phyloP scores from a whole-genome alignment of 2,888 invertebrate genomes.

The Tetragonisca angustula region DNA sequence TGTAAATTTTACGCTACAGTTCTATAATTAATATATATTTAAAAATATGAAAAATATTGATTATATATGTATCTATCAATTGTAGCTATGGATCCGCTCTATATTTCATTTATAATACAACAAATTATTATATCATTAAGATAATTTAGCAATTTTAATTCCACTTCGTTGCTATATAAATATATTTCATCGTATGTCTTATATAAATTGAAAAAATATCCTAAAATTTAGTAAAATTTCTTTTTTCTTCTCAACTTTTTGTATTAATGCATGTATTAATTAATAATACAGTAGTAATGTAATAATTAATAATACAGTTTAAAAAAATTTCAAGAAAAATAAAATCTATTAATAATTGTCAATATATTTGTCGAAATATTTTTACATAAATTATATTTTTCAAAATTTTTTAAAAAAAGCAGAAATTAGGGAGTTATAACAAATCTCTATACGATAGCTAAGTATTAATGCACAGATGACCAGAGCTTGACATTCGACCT shows the following conservation, averaged over 20 bases:
- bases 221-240: not conserved
- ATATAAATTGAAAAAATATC: not conserved
- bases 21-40: no score
- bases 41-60: no score
- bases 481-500: conserved; percentile 82
- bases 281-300: not conserved
- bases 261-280: not conserved
- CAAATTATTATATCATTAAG: not conserved
- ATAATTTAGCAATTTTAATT: not conserved
- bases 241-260: no score
- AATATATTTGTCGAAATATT: not conserved
- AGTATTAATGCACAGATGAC: conserved; percentile 15
- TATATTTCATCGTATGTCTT: no score
- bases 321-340: not conserved
- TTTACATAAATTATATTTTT: not conserved
- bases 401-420: not conserved
- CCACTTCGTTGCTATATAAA: not conserved
- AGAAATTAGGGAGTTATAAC: not conserved
- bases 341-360: not conserved
- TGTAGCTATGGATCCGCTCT: not conserved
- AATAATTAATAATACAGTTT: not conserved
- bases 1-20: no score
- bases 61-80: no score
- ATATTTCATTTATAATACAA: not conserved
- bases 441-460: not conserved